Percentiles rank a stretch among this genome's conserved stretches.
Evolutionary conservation across 2,888 invertebrate genomes (phyloP).

Genomic region (Cantharis nigra): DNA sequence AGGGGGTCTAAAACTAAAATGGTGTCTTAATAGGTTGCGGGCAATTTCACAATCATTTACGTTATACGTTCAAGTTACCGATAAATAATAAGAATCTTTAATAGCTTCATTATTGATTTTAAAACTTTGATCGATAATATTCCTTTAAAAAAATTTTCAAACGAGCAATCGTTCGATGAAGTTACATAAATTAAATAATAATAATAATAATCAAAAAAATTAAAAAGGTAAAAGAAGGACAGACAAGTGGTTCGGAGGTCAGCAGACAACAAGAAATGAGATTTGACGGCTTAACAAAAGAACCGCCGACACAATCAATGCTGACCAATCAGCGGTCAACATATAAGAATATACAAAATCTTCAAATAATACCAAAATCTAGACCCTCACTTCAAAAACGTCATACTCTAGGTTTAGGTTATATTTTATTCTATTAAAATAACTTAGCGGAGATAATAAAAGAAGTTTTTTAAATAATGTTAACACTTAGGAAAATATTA

Average conservation of each 20-base stretch:
- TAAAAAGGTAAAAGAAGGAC: constrained; percentile 41
- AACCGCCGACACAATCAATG: constrained; percentile 57
- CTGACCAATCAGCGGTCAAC: constrained; percentile 56
- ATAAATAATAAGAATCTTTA: not conserved
- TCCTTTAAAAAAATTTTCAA: not conserved
- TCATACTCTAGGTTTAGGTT: constrained; percentile 4
- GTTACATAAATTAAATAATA: not conserved
- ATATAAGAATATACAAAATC: constrained; percentile 42
- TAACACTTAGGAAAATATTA: not conserved
- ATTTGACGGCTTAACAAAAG: constrained; percentile 56
- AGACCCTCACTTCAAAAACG: constrained; percentile 20
- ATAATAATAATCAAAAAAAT: constrained; percentile 20
- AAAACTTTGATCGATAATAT: not conserved
- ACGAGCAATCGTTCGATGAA: not conserved
- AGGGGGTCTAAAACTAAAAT: constrained; percentile 33
- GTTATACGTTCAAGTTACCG: not conserved
- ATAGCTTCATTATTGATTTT: not conserved
- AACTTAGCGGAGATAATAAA: not conserved
- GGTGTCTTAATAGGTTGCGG: constrained; percentile 25
- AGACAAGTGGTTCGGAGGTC: constrained; percentile 51
- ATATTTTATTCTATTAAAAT: not conserved
- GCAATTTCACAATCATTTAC: not conserved
- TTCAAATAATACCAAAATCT: constrained; percentile 29
- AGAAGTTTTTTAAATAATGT: not conserved
- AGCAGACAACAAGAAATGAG: constrained; percentile 55